Percentiles rank a stretch among this genome's conserved stretches.
These are phyloP conservation scores for Naso thynnoides DNA, from an alignment of 2,797 vertebrate species.

Conservation along the genomic window DNA sequence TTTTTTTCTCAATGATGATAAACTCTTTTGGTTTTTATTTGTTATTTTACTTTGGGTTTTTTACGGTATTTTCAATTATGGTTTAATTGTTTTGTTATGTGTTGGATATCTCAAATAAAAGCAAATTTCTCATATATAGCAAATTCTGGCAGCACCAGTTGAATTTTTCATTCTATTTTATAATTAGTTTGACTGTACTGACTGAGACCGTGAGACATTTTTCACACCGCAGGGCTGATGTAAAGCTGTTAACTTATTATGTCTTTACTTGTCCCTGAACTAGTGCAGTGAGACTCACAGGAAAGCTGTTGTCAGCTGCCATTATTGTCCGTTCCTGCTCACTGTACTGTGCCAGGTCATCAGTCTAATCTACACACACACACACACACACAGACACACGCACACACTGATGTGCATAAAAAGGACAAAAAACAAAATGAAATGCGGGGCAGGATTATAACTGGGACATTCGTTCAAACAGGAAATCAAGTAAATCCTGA, in stretches of 20 bases:
- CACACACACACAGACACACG: constrained; percentile 24
- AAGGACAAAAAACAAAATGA: constrained; percentile 16
- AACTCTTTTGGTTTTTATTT: background rate
- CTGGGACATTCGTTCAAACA: constrained; percentile 20
- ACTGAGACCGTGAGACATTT: constrained; percentile 6
- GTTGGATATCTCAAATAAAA: constrained; percentile 51
- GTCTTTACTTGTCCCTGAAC: constrained; percentile 58
- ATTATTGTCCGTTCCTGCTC: constrained; percentile 34
- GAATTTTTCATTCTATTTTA: background rate
- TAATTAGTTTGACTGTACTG: background rate
- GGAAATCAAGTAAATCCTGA: constrained; percentile 36
- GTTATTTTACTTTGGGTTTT: background rate
- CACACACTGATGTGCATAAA: constrained; percentile 11
- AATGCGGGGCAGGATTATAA: constrained; percentile 46
- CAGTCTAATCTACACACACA: constrained; percentile 50
- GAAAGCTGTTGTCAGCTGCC: constrained; percentile 54
- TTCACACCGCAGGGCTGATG: constrained; percentile 18
- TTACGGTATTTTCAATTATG: background rate
- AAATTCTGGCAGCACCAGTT: constrained; percentile 30
- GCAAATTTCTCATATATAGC: constrained; percentile 24
- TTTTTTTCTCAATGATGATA: constrained; percentile 1
- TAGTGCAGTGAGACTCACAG: constrained; percentile 68
- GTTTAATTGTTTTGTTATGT: constrained; percentile 40
- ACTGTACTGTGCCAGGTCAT: constrained; percentile 19
- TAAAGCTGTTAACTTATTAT: constrained; percentile 50